Evolutionary conservation across 2,113 vertebrate genomes (phyloP).

Genomic region (Entelurus aequoreus): DNA sequence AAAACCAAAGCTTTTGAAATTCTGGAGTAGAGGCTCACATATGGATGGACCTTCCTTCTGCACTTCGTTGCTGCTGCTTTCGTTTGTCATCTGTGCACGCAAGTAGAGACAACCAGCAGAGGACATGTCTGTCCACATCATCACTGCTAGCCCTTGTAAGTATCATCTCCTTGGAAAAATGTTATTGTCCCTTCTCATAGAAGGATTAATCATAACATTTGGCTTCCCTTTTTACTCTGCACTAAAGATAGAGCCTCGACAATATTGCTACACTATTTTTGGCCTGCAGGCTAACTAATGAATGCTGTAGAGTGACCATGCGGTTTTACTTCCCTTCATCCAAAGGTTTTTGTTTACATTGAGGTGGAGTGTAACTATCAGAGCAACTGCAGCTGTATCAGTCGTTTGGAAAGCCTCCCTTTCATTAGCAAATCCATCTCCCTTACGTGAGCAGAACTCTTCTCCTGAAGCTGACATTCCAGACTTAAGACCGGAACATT

Average conservation of each 20-base stretch:
- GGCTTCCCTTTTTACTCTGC: slow-evolving; percentile 2
- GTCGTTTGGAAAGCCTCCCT: slow-evolving; percentile 2
- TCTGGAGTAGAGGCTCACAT: slow-evolving; percentile 3
- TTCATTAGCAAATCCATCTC: background rate
- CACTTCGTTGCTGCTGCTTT: slow-evolving; percentile 17
- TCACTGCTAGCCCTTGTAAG: slow-evolving; percentile 48
- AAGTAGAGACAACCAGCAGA: slow-evolving; percentile 22
- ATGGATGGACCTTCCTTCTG: slow-evolving; percentile 18
- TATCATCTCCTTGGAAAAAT: slow-evolving; percentile 18
- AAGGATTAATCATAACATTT: slow-evolving; percentile 3
- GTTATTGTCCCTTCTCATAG: background rate
- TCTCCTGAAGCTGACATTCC: background rate
- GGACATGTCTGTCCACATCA: slow-evolving; percentile 47
- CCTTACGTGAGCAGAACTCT: background rate
- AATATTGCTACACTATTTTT: slow-evolving; percentile 41
- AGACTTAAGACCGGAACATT: slow-evolving; percentile 1
- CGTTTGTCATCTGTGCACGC: slow-evolving; percentile 23
- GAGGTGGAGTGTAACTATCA: slow-evolving; percentile 2
- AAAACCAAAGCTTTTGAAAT: slow-evolving; percentile 5
- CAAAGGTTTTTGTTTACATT: slow-evolving; percentile 34
- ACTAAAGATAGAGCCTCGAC: slow-evolving; percentile 27
- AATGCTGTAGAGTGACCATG: slow-evolving; percentile 28
- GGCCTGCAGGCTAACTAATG: slow-evolving; percentile 24
- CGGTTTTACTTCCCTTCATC: slow-evolving; percentile 26
- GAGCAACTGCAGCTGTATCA: slow-evolving; percentile 6